A percentile compares a stretch with the other conserved stretches of the same genome.
These are phyloP conservation scores for Bostrychus sinensis DNA, from an alignment of 2,113 vertebrate genomes.

Conservation along the genomic window DNA sequence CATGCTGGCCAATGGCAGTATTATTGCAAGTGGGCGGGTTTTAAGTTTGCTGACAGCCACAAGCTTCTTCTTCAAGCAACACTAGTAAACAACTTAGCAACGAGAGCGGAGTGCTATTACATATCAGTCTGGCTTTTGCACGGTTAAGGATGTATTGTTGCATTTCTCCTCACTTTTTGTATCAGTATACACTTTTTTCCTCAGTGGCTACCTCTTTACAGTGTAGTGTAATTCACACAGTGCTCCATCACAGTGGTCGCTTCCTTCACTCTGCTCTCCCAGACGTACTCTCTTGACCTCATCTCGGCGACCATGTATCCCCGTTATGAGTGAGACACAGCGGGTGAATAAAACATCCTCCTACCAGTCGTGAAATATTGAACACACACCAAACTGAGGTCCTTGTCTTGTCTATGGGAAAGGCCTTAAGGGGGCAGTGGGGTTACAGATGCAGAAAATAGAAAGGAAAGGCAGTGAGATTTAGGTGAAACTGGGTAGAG, in stretches of 20 bases:
- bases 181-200: too few relatives aligned
- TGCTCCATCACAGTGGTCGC: conserved; percentile 14
- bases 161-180: too few relatives aligned
- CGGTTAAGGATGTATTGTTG: too few relatives aligned
- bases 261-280: conserved; percentile 31
- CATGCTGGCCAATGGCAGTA: too few relatives aligned
- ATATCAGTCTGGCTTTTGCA: too few relatives aligned
- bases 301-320: conserved; percentile 26
- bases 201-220: neutral
- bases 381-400: conserved; percentile 59
- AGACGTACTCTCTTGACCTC: conserved; percentile 46
- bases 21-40: too few relatives aligned
- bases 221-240: conserved; percentile 11
- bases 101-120: too few relatives aligned
- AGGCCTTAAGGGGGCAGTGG: conserved; percentile 25
- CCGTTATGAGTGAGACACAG: conserved; percentile 53
- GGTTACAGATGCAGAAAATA: conserved; percentile 49
- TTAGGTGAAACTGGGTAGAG: conserved; percentile 40
- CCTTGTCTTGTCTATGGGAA: conserved; percentile 49
- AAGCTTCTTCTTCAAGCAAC: too few relatives aligned
- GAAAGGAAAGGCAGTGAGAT: conserved; percentile 38
- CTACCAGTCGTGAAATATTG: conserved; percentile 65
- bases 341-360: conserved; percentile 72
- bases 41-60: too few relatives aligned
- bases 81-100: too few relatives aligned